These are phyloP conservation scores for Colossoma macropomum DNA, from an alignment of 2,113 vertebrate genomes.

Conservation along the genomic window DNA sequence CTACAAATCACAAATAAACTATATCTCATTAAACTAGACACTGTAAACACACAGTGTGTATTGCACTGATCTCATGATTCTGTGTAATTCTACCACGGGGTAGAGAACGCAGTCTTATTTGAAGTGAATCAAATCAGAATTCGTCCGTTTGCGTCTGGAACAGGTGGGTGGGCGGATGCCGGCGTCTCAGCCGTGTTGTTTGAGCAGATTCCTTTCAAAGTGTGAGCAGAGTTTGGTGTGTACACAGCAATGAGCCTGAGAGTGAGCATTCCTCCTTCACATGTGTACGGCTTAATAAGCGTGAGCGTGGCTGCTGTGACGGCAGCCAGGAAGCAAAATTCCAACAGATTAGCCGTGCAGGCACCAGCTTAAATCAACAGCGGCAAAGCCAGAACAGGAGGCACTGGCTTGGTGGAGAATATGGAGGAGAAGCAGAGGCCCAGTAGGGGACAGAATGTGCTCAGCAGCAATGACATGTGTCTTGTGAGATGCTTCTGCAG, in stretches of 20 bases:
- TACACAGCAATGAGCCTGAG: slow-evolving; percentile 13
- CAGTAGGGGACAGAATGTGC: too few relatives aligned
- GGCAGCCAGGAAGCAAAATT: slow-evolving; percentile 57
- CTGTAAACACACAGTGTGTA: too few relatives aligned
- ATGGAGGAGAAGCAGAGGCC: background rate
- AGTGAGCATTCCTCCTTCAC: background rate
- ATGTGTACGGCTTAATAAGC: background rate
- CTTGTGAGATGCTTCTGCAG: too few relatives aligned
- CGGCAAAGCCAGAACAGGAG: slow-evolving; percentile 59
- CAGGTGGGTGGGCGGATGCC: background rate
- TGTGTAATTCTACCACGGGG: too few relatives aligned
- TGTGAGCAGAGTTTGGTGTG: slow-evolving; percentile 1
- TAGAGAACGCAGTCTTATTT: too few relatives aligned
- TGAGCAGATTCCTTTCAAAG: background rate
- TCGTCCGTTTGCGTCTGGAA: background rate
- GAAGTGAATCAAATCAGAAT: background rate
- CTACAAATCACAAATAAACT: background rate
- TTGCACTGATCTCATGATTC: too few relatives aligned
- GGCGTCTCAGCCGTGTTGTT: background rate
- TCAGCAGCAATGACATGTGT: too few relatives aligned
- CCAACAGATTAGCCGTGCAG: slow-evolving; percentile 52
- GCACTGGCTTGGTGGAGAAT: slow-evolving; percentile 10
- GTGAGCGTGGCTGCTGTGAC: slow-evolving; percentile 29
- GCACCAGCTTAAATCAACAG: slow-evolving; percentile 57
- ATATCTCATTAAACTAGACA: too few relatives aligned